These are phyloP conservation scores for Molossus molossus DNA, from an alignment of 2,797 vertebrate genomes.

Conservation along the genomic window DNA sequence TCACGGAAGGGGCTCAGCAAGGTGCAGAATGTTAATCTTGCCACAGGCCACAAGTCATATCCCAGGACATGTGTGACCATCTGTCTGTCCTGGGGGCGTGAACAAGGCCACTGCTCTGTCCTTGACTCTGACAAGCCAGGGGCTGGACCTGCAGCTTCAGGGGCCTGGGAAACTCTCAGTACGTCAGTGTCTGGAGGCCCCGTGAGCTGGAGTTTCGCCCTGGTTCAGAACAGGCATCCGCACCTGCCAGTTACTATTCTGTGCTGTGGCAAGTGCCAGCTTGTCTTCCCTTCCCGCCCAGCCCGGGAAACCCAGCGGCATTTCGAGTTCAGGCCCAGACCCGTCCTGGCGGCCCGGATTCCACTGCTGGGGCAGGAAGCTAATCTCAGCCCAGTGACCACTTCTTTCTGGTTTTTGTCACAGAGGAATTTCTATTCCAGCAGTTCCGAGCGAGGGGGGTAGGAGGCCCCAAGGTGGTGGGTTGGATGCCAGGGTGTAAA, in stretches of 20 bases:
- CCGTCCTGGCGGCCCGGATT: conserved; percentile 75
- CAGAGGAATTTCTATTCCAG: conserved; percentile 42
- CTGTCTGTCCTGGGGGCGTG: conserved; percentile 55
- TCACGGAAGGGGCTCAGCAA: neutral
- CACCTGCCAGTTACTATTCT: conserved; percentile 70
- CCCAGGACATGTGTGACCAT: conserved; percentile 38
- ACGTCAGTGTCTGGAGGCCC: conserved; percentile 66
- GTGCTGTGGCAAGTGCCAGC: conserved; percentile 75
- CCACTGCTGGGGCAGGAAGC: conserved; percentile 67
- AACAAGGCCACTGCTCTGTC: conserved; percentile 54
- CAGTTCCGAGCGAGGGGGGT: neutral
- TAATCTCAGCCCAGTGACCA: conserved; percentile 68
- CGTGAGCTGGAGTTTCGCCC: conserved; percentile 76
- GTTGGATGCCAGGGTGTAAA: neutral
- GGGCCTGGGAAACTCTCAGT: conserved; percentile 76
- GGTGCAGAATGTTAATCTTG: conserved; percentile 68
- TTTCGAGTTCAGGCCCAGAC: conserved; percentile 81
- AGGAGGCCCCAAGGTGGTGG: neutral
- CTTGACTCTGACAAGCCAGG: conserved; percentile 70
- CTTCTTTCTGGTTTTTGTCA: conserved; percentile 65
- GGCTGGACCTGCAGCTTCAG: conserved; percentile 23
- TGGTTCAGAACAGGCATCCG: conserved; percentile 60
- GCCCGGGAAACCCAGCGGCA: conserved; percentile 64
- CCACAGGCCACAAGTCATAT: conserved; percentile 39
- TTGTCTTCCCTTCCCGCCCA: conserved; percentile 78